Percentiles rank a stretch among this genome's conserved stretches.
These are phyloP conservation scores for Noctilio leporinus DNA, from an alignment of 2,113 vertebrate species.

Conservation along the genomic window DNA sequence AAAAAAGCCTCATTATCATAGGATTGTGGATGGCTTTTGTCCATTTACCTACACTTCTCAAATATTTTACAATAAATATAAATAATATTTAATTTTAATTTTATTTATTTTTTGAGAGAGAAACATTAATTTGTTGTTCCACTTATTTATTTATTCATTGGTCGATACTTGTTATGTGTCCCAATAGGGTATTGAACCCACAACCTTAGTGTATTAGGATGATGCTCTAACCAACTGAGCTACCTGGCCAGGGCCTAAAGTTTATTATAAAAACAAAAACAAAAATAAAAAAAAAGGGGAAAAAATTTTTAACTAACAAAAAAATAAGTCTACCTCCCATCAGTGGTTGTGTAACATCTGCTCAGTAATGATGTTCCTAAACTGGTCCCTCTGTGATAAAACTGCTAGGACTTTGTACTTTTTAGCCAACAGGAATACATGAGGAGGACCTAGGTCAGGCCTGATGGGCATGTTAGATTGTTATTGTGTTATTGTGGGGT, in stretches of 20 bases:
- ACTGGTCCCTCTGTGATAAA: neutral
- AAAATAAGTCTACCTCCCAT: neutral
- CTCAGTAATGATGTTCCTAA: neutral
- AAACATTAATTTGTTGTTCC: neutral
- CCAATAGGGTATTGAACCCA: too few relatives aligned
- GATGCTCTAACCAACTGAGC: too few relatives aligned
- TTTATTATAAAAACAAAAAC: too few relatives aligned
- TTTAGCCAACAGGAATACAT: neutral
- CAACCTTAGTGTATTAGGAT: too few relatives aligned
- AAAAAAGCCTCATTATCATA: neutral
- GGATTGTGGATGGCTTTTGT: neutral
- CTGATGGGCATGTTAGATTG: neutral
- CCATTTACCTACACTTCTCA: neutral
- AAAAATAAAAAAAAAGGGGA: too few relatives aligned
- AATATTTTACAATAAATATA: neutral
- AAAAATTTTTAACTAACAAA: neutral
- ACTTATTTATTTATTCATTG: too few relatives aligned
- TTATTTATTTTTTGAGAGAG: neutral
- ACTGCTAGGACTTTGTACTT: neutral
- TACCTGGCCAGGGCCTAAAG: too few relatives aligned
- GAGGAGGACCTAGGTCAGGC: neutral
- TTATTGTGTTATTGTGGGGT: neutral
- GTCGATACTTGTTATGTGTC: too few relatives aligned
- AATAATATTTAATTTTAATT: neutral
- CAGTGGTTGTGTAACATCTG: neutral